phyloP scores from a whole-genome alignment of 2,888 invertebrate genomes.

The Mimas tiliae region DNA sequence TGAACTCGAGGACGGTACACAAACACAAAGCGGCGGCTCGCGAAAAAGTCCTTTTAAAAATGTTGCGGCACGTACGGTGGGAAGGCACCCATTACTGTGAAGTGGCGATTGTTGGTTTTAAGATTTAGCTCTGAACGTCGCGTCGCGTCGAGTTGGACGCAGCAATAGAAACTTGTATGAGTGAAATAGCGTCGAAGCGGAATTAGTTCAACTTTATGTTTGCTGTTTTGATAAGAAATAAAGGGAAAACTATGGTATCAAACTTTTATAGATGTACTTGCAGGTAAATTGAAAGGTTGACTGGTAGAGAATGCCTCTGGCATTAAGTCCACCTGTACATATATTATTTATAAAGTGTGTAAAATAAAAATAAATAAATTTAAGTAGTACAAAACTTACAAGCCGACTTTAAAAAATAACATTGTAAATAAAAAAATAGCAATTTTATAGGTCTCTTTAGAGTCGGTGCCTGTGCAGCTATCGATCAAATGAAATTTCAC shows the following conservation, averaged over 20 bases:
- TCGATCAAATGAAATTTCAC: too few species aligned
- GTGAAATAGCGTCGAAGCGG: neutral
- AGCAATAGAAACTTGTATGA: conserved; percentile 38
- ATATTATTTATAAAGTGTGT: too few species aligned
- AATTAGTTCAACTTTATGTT: conserved; percentile 80
- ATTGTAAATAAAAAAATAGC: too few species aligned
- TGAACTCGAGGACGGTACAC: conserved; percentile 51
- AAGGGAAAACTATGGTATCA: neutral
- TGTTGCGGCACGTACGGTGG: conserved; percentile 82
- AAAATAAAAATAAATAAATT: too few species aligned
- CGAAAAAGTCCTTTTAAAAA: conserved; percentile 85
- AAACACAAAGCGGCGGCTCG: conserved; percentile 73
- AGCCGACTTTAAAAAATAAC: too few species aligned
- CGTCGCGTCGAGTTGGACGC: conserved; percentile 40
- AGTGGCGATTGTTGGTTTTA: conserved; percentile 81
- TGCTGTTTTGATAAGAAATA: neutral
- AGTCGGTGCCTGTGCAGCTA: too few species aligned
- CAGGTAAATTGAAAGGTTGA: too few species aligned
- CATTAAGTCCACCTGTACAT: too few species aligned
- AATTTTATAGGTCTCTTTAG: too few species aligned
- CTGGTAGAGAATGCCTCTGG: too few species aligned
- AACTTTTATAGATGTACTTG: neutral
- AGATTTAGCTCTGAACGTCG: conserved; percentile 70
- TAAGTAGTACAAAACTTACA: too few species aligned
- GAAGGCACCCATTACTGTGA: conserved; percentile 81